phyloP scores from a whole-genome alignment of 1,140 invertebrate genomes.

The Trichomalopsis sarcophagae region DNA sequence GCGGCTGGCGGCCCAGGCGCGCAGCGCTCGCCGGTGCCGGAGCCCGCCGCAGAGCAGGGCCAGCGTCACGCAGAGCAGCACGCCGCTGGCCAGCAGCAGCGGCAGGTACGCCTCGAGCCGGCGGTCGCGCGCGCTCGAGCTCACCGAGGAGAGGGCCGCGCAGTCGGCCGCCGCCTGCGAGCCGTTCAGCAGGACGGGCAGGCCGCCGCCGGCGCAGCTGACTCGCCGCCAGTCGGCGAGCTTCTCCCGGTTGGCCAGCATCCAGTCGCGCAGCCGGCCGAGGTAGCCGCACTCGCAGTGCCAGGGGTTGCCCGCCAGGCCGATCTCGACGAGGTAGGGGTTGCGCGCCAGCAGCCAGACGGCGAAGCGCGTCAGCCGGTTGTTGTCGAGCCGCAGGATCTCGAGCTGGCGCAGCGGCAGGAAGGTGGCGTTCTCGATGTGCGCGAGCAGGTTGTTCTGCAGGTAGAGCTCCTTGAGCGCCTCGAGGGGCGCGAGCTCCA shows the following conservation, averaged over 20 bases:
- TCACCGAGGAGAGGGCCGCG: constrained; percentile 71
- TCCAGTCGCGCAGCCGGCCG: constrained; percentile 85
- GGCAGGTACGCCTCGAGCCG: constrained; percentile 88
- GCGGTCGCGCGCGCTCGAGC: constrained; percentile 78
- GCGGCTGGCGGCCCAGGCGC: constrained; percentile 90
- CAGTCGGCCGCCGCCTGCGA: constrained; percentile 76
- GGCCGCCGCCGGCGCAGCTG: constrained; percentile 76
- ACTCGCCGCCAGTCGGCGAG: constrained; percentile 83
- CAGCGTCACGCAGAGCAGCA: constrained; percentile 83
- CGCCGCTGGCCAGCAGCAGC: constrained; percentile 83
- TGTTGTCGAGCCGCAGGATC: constrained; percentile 86
- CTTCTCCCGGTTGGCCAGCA: constrained; percentile 68
- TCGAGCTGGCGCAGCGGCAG: constrained; percentile 83
- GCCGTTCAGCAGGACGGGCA: constrained; percentile 77
- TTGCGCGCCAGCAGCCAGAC: constrained; percentile 84
- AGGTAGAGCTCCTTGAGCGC: constrained; percentile 89
- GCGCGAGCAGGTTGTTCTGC: constrained; percentile 86
- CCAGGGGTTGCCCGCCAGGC: constrained; percentile 90
- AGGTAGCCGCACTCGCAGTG: constrained; percentile 91
- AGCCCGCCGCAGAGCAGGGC: constrained; percentile 84
- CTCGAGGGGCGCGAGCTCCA: constrained; percentile 83
- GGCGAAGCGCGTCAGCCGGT: constrained; percentile 85
- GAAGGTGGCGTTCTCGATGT: constrained; percentile 87
- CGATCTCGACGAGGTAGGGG: constrained; percentile 86
- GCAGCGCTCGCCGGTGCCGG: constrained; percentile 87